Evolutionary conservation across 1,140 invertebrate species (phyloP), one percentile per base, ranked within the genome.

Genomic region (Parasteatoda tepidariorum): DNA sequence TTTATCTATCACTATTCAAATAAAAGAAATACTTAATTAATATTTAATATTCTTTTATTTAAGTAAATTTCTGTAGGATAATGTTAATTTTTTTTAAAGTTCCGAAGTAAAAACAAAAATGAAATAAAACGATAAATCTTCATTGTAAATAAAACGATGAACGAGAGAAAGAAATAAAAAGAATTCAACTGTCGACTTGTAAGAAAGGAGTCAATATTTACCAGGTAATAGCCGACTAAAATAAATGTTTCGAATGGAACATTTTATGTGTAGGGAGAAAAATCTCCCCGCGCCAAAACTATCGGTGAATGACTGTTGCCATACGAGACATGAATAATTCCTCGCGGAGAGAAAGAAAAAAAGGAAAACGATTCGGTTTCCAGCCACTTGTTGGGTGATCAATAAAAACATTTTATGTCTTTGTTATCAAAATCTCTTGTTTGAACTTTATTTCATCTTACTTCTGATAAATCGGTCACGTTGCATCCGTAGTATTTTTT

Each of bases 281-380:
- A 61, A 61, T 81, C 54, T 55, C 30, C 76, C 41, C n/a, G 28
- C 13, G 30, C 55, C 38, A 57, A 67, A 67, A 78, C 62, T 61
- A 67, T 78, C 75, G 75, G 68, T 31, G 78, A 70, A 82, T 82
- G 78, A 82, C 78, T 82, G 78, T 81, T 82, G 78, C 78, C 78
- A 71, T 64, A 68, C 64, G 62, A 61, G 67, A 82, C 78, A 82
- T 82, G 78, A 82, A 82, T 82, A 82, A 82, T 82, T 82, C 78
- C 48, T 59, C 33, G 22, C 66, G 67, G 30, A 64, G 22, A 54
- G 41, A 24, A 75, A 61, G 66, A 59, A 48, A 82, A 82, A 55
- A 81, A 81, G 66, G 48, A 79, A 48, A 79, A 79, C 30, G 48
- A 54, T 61, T 76, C 74, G 34, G 59, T 78, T 71, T 55, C 66